Percentiles rank a stretch among this genome's conserved stretches.
Evolutionary conservation across 2,888 invertebrate species (phyloP).

Genomic region (Ethmia dodecea): DNA sequence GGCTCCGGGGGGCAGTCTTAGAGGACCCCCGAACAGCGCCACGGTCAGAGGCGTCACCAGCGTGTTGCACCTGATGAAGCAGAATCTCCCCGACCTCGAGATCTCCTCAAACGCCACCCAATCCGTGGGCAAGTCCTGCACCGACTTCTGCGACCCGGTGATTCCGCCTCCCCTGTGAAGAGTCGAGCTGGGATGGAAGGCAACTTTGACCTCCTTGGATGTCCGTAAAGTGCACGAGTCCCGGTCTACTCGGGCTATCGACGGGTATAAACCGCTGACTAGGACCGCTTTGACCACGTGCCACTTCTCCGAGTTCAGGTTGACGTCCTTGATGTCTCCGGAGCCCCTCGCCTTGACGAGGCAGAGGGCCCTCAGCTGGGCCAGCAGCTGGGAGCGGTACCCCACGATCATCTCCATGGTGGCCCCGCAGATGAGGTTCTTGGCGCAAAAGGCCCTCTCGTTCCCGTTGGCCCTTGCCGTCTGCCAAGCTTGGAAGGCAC

Average conservation of each 20-base stretch:
- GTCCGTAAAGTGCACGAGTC: constrained; percentile 80
- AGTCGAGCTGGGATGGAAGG: constrained; percentile 80
- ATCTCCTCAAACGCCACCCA: constrained; percentile 95
- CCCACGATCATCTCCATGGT: constrained; percentile 95
- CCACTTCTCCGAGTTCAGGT: constrained; percentile 91
- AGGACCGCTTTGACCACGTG: constrained; percentile 94
- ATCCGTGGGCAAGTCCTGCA: constrained; percentile 80
- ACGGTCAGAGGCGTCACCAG: constrained; percentile 89
- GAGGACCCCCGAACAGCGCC: constrained; percentile 86
- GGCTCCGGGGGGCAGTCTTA: constrained; percentile 73
- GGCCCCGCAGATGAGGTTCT: constrained; percentile 86
- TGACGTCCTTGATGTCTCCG: constrained; percentile 82
- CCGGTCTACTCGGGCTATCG: constrained; percentile 85
- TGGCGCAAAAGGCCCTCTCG: constrained; percentile 84
- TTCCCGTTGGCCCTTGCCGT: constrained; percentile 78
- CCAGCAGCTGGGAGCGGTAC: constrained; percentile 89
- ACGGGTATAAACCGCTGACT: constrained; percentile 93
- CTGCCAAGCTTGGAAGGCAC: constrained; percentile 84
- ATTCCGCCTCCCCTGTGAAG: constrained; percentile 76
- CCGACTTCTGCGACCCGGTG: constrained; percentile 42
- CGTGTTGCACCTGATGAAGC: constrained; percentile 88
- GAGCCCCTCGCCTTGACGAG: constrained; percentile 81
- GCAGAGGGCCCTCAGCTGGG: constrained; percentile 86
- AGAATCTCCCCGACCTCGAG: constrained; percentile 81
- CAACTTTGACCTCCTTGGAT: constrained; percentile 75